Evolutionary conservation across 2,888 invertebrate genomes (phyloP), one percentile per base, ranked within the genome.

Genomic region (Perizoma flavofasciatum): DNA sequence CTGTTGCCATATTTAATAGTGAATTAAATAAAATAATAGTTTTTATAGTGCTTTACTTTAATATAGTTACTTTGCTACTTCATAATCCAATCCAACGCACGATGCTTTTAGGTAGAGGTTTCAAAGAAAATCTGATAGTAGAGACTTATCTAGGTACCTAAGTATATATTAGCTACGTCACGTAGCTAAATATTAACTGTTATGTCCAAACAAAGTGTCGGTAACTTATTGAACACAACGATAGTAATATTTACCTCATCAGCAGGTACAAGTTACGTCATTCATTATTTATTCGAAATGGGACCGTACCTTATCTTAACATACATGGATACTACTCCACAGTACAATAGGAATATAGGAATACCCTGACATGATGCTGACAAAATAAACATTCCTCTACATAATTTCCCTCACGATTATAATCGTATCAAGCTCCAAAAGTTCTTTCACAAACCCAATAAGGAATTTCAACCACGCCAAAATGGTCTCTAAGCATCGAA

Each of bases 401-500:
- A 75, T 75, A 79, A 81, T 82, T 83, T 79, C 73, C 75, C 76
- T 76, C 75, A 79, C 75, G 78, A 79, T 74, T 79, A 78, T 85
- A 83, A 83, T 81, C 82, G 79, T 79, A 74, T 70, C 45, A 33
- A 62, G 64, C 69, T 72, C 72, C 73, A 65, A 73, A 65, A 68
- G 65, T 72, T 70, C 67, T 70, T 60, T 39, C 63, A 59, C 67
- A 73, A 79, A 58, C 62, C 76, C 81, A 82, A 86, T 83, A 82
- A 83, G 85, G 86, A 88, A 88, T 86, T 82, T 82, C 78, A 89
- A 86, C 82, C 83, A 90, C 85, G 89, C 88, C 78, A 89, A 91
- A 89, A 83, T 89, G 88, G 85, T 89, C 90, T 86, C 86, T 89
- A 91, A 89, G 88, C 87, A 89, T 89, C 83, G 78, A 77, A 72